Evolutionary conservation across 2,888 invertebrate genomes (phyloP).

Genomic region (Miltochrista miniata): DNA sequence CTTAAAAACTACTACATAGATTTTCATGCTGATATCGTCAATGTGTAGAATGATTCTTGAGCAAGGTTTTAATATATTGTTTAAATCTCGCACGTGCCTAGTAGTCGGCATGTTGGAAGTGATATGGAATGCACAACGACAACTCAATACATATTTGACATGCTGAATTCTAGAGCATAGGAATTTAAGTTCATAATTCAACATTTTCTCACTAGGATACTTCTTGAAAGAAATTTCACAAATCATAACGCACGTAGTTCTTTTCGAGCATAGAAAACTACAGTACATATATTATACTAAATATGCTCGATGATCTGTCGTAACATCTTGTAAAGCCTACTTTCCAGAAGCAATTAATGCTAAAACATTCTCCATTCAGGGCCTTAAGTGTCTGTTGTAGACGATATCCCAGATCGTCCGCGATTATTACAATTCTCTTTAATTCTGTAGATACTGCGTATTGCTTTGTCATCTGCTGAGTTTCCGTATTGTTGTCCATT

Average conservation of each 20-base stretch:
- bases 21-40: too few relatives aligned
- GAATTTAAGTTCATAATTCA: conserved; percentile 1
- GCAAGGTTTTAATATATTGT: too few relatives aligned
- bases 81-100: background rate
- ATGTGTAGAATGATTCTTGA: too few relatives aligned
- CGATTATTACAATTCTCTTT: background rate
- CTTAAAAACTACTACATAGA: too few relatives aligned
- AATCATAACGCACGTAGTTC: background rate
- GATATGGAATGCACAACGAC: background rate
- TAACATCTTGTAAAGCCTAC: background rate
- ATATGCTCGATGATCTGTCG: background rate
- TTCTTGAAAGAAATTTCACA: background rate
- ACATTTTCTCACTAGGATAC: conserved; percentile 1
- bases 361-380: background rate
- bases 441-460: background rate
- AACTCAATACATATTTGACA: background rate
- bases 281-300: conserved; percentile 1
- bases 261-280: conserved; percentile 1
- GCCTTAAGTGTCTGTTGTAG: background rate
- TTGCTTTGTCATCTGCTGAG: too few relatives aligned
- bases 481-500: too few relatives aligned
- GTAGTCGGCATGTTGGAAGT: background rate
- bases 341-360: conserved; percentile 1
- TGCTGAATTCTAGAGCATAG: background rate
- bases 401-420: conserved; percentile 1